These are phyloP conservation scores for Sebastes cheni DNA, from an alignment of 2,797 vertebrate species.

Conservation along the genomic window DNA sequence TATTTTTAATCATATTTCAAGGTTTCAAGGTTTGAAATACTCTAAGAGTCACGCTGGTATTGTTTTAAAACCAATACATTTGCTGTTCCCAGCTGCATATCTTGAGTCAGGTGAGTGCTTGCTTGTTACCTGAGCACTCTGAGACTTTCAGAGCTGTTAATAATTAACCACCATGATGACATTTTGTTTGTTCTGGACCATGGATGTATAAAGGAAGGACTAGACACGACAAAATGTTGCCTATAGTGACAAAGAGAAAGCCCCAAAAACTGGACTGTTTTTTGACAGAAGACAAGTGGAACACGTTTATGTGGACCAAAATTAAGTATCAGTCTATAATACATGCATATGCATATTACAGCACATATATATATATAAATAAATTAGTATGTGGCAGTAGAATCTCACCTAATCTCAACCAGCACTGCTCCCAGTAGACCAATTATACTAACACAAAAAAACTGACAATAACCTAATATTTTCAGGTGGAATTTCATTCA, in stretches of 20 bases:
- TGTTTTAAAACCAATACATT: background rate
- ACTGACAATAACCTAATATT: no score
- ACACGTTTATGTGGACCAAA: background rate
- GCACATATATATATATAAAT: background rate
- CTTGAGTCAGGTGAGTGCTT: conserved; percentile 15
- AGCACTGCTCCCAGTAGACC: no score
- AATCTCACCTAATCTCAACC: background rate
- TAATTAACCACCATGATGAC: conserved; percentile 53
- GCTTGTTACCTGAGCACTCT: conserved; percentile 42
- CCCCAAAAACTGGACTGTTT: background rate
- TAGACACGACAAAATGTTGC: background rate
- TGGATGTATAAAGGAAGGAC: background rate
- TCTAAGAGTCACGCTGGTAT: background rate
- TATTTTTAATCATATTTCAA: no score
- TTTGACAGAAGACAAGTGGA: background rate
- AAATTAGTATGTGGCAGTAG: background rate
- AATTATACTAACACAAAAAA: no score
- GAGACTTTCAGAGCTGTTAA: conserved; percentile 47
- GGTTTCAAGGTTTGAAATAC: background rate
- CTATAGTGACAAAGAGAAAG: background rate
- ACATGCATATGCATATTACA: background rate
- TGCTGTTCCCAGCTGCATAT: background rate
- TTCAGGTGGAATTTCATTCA: no score
- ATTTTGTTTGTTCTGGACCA: background rate
- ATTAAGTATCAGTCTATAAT: background rate